Percentiles rank a stretch among this genome's conserved stretches.
These are phyloP conservation scores for Pristionchus mayeri DNA, from an alignment of 2,888 invertebrate species.

Conservation along the genomic window DNA sequence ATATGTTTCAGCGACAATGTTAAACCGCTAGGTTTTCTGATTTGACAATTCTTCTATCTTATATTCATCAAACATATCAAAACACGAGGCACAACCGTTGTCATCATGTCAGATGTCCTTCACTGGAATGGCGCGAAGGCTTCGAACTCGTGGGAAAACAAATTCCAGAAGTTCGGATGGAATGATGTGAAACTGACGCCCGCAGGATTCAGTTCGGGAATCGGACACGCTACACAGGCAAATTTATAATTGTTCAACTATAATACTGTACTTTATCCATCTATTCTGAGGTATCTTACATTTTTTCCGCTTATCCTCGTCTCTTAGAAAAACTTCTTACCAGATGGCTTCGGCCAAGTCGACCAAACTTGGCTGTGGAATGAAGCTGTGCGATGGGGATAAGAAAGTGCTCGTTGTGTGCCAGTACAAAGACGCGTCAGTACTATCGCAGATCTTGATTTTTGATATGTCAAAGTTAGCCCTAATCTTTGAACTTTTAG, in stretches of 20 bases:
- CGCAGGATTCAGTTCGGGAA: neutral
- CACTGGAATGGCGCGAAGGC: neutral
- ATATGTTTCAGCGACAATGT: too few relatives aligned
- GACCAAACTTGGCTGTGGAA: conserved; percentile 37
- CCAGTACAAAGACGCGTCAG: conserved; percentile 29
- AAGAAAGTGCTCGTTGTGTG: conserved; percentile 11
- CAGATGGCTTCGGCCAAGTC: conserved; percentile 43
- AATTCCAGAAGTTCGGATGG: conserved; percentile 44
- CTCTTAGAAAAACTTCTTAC: too few relatives aligned
- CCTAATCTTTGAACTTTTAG: neutral
- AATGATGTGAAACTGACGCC: neutral
- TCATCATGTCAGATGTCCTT: neutral
- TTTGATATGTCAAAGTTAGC: too few relatives aligned
- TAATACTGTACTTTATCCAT: too few relatives aligned
- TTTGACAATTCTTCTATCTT: too few relatives aligned
- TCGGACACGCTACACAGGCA: conserved; percentile 43
- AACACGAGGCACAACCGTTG: neutral
- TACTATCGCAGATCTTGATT: neutral
- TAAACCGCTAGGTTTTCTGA: too few relatives aligned
- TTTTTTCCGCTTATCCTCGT: too few relatives aligned
- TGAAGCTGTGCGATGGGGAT: conserved; percentile 28
- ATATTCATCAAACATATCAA: too few relatives aligned
- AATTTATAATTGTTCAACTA: too few relatives aligned
- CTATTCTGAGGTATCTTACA: too few relatives aligned
- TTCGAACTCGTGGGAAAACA: conserved; percentile 21